Evolutionary conservation across 2,113 vertebrate species (phyloP), one percentile per base, ranked within the genome.

Genomic region (Budorcas taxicolor): DNA sequence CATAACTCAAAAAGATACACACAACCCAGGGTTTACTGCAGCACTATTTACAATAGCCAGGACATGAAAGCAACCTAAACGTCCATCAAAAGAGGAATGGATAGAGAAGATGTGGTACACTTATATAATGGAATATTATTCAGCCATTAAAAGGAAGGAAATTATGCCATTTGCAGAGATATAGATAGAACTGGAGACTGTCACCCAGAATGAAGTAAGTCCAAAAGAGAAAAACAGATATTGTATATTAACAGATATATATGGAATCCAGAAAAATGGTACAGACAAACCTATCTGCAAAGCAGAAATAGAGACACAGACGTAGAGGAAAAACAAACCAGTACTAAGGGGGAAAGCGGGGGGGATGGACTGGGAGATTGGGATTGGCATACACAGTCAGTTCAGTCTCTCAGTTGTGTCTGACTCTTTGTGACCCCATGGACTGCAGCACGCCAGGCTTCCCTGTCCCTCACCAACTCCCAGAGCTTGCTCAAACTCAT

Each of bases 301-400:
- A 74, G n/a, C n/a, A 74, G n/a, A 40, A 74, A 40, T 2, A 40
- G n/a, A 74, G 67, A 40, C 67, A 74, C 10, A 74, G 67, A 74
- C 1, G 0, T 25, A 74, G n/a, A 40, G 36, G 2, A 74, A 23
- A 71, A 71, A 40, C 67, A 71, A 74, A 40, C 19, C 4, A 0
- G 23, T 74, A 13, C 67, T 40, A 74, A 40, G 19, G 36, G 67
- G 67, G 14, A 74, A 36, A 74, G 21, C 36, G 1, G 67, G 21
- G 6, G 5, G 67, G 67, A 2, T 74, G 36, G 36, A 23, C 36
- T 74, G 36, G 19, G 67, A 74, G 9, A 40, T 2, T 74, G 67
- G n/a, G 36, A 40, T 25, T 74, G 36, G 19, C 36, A 74, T 6
- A 74, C 36, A 67, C n/a, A 36, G 64, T 36, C n/a, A 71, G 64